These are phyloP conservation scores for Gari tellinella DNA, from an alignment of 2,888 invertebrate species.

Conservation along the genomic window DNA sequence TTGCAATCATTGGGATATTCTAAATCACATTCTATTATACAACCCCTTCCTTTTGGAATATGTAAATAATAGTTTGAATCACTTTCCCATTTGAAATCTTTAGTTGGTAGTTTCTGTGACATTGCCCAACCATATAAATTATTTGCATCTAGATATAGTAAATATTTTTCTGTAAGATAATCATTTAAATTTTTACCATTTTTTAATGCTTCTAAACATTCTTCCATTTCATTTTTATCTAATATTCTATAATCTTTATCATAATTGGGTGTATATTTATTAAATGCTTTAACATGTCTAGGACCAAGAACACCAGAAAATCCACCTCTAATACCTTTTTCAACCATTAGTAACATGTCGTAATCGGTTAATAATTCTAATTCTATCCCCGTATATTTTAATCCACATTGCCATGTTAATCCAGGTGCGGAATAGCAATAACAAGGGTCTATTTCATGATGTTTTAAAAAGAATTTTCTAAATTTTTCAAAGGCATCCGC, in stretches of 20 bases:
- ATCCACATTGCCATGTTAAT: too few species aligned
- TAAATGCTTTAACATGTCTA: neutral
- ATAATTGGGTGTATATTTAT: neutral
- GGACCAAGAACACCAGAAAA: neutral
- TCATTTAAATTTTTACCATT: too few species aligned
- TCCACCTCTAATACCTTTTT: conserved; percentile 15
- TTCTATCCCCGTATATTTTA: conserved; percentile 1
- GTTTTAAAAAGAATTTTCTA: too few species aligned
- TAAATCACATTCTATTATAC: conserved; percentile 8
- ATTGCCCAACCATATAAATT: conserved; percentile 71
- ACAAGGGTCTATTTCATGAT: too few species aligned
- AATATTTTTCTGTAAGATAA: too few species aligned
- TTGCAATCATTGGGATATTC: conserved; percentile 16
- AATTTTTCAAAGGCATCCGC: too few species aligned
- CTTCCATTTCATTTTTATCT: too few species aligned
- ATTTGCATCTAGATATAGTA: neutral
- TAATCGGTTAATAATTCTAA: conserved; percentile 5
- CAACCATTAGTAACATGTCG: conserved; percentile 11
- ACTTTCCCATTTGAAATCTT: conserved; percentile 67
- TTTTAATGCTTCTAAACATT: too few species aligned
- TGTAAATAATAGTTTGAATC: neutral
- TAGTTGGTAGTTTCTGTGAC: conserved; percentile 69
- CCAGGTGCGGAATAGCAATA: too few species aligned
- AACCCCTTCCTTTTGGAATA: neutral
- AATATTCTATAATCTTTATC: neutral